Evolutionary conservation across 2,797 vertebrate species (phyloP).

Genomic region (Pseudochirops cupreus): DNA sequence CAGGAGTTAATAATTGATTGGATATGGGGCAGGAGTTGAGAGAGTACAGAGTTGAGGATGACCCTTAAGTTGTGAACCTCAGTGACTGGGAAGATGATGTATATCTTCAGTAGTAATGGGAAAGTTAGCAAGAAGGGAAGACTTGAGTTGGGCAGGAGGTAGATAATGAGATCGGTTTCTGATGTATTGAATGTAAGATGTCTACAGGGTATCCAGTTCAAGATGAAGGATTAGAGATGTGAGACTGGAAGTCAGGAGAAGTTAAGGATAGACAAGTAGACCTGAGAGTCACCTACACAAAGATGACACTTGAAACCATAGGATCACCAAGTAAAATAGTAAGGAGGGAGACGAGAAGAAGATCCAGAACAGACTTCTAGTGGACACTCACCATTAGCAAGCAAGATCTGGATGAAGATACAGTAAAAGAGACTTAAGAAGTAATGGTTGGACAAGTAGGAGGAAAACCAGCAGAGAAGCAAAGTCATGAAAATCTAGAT

Average conservation of each 20-base stretch:
- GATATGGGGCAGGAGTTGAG: not conserved
- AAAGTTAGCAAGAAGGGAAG: not conserved
- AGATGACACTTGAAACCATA: not conserved
- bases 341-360: not conserved
- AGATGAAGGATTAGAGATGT: not conserved
- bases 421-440: not conserved
- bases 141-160: not conserved
- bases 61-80: not conserved
- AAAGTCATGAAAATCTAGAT: not conserved
- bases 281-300: not conserved
- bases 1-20: not conserved
- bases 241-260: not conserved
- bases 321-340: not conserved
- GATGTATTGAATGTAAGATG: not conserved
- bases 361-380: not conserved
- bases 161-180: not conserved
- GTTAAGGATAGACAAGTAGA: not conserved
- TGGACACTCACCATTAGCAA: not conserved
- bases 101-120: not conserved
- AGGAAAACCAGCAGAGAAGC: not conserved
- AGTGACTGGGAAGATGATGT: not conserved
- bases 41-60: not conserved
- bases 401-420: not conserved
- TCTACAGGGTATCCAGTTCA: not conserved
- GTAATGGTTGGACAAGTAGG: not conserved